Evolutionary conservation across 2,888 invertebrate genomes (phyloP).

Genomic region (Stenichneumon culpator): DNA sequence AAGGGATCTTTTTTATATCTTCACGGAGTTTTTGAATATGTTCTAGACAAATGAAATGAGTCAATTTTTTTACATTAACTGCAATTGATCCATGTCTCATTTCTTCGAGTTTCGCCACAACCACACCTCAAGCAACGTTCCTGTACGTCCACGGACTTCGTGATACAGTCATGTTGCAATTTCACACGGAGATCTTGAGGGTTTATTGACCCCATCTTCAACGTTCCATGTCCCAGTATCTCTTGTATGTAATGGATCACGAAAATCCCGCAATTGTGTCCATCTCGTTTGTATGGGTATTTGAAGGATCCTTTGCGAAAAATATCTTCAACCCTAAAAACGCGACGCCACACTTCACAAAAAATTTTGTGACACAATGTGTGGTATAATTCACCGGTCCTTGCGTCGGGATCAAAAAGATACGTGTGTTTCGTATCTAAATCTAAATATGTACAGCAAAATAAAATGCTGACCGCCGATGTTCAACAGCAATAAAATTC

Average conservation of each 20-base stretch:
- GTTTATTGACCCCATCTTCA: not conserved
- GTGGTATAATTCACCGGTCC: not conserved
- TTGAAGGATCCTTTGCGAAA: not conserved
- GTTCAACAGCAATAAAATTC: not conserved
- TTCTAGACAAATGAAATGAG: not conserved
- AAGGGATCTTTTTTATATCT: not conserved
- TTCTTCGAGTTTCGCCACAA: not conserved
- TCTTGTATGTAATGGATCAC: slow-evolving; percentile 25
- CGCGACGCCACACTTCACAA: not conserved
- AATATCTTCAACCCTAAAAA: not conserved
- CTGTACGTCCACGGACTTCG: not conserved
- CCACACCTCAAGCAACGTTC: slow-evolving; percentile 3
- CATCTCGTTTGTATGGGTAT: not conserved
- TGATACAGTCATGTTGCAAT: not conserved
- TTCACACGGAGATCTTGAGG: not conserved
- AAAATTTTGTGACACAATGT: not conserved
- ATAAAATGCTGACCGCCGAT: not conserved
- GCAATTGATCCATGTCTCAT: not conserved
- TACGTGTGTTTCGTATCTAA: not conserved
- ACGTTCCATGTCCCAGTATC: slow-evolving; percentile 1
- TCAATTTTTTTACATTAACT: not conserved
- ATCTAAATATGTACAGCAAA: not conserved
- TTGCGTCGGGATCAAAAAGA: not conserved
- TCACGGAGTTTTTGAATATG: not conserved
- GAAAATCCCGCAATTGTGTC: slow-evolving; percentile 33